Conservation (phyloP, 1,140 invertebrate genomes). For the Lepidurus packardi region DNA sequence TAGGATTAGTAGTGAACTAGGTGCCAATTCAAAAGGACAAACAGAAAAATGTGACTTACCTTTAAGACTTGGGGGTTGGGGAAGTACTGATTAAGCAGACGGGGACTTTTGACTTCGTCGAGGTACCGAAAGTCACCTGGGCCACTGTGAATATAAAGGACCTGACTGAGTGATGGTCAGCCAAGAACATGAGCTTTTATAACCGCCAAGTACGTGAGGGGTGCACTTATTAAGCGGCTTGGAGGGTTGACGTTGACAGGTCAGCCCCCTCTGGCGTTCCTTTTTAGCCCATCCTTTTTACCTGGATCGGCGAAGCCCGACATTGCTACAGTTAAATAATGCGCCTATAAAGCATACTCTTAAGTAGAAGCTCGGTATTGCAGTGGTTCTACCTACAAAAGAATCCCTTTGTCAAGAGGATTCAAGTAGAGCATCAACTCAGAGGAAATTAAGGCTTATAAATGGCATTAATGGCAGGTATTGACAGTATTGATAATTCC, state of each 20-base stretch:
- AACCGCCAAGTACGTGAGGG: conserved; percentile 17
- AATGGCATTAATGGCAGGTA: no score
- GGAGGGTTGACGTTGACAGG: conserved; percentile 17
- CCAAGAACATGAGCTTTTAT: conserved; percentile 13
- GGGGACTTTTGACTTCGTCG: neutral
- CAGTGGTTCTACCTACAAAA: no score
- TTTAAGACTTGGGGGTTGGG: no score
- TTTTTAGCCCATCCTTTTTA: neutral
- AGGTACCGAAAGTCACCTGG: neutral
- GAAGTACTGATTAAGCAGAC: neutral
- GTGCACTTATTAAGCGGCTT: conserved; percentile 19
- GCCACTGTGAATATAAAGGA: neutral
- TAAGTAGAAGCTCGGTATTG: no score
- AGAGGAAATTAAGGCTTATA: no score
- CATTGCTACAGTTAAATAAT: neutral
- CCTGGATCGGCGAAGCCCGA: neutral
- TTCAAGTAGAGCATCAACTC: no score
- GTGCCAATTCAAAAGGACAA: no score
- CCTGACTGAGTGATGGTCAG: conserved; percentile 13
- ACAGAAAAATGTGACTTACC: no score
- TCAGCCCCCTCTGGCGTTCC: neutral
- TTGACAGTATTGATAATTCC: no score
- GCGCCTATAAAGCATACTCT: neutral
- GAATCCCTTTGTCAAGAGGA: no score
- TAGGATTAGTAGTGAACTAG: no score